Percentiles rank a stretch among this genome's conserved stretches.
phyloP scores from a whole-genome alignment of 2,797 vertebrate genomes.

The Eulemur rubriventer region DNA sequence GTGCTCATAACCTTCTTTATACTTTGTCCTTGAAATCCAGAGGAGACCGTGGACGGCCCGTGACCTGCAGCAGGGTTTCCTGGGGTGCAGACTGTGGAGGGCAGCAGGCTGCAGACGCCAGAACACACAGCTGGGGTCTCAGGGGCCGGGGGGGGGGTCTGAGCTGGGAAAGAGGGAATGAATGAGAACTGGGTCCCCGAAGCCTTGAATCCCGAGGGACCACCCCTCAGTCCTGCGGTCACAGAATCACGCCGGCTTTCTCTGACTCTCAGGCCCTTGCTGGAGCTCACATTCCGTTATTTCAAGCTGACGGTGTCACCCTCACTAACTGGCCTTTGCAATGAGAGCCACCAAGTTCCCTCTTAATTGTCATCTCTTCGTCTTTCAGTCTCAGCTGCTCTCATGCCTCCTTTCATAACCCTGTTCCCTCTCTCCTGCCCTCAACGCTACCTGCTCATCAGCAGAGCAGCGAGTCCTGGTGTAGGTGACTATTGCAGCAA shows the following conservation, averaged over 20 bases:
- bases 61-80: background rate
- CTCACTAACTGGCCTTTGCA: slow-evolving; percentile 1
- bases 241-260: background rate
- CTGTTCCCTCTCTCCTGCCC: slow-evolving; percentile 47
- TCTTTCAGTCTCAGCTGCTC: background rate
- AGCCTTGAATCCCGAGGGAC: background rate
- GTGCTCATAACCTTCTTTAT: background rate
- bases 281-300: background rate
- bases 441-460: background rate
- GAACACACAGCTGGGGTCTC: background rate
- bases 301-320: background rate
- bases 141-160: background rate
- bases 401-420: background rate
- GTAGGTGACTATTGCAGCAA: slow-evolving; percentile 59
- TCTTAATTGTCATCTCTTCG: background rate
- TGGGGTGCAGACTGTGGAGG: background rate
- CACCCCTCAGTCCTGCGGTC: background rate
- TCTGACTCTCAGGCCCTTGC: background rate
- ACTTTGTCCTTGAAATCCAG: background rate
- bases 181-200: background rate
- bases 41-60: background rate
- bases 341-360: background rate
- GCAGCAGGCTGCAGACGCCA: background rate
- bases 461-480: slow-evolving; percentile 59
- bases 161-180: background rate